A percentile compares a stretch with the other conserved stretches of the same genome.
These are phyloP conservation scores for Lasioglossum calceatum DNA, from an alignment of 2,888 invertebrate species.

Conservation along the genomic window DNA sequence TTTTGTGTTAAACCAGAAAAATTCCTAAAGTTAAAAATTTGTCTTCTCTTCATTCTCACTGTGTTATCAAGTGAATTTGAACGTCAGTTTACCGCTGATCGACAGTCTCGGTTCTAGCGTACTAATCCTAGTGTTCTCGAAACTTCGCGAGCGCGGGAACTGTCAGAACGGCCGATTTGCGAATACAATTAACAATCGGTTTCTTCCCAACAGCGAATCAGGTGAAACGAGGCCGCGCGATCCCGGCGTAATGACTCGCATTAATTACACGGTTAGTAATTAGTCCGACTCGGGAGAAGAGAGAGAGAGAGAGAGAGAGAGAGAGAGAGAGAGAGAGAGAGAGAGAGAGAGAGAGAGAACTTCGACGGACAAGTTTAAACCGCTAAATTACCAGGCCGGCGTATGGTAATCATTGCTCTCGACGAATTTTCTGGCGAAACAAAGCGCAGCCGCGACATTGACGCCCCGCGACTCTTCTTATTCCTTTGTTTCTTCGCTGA, in stretches of 20 bases:
- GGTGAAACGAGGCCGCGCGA: slow-evolving; percentile 40
- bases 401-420: slow-evolving; percentile 50
- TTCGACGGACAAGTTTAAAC: slow-evolving; percentile 35
- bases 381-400: slow-evolving; percentile 24
- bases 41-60: too few species aligned
- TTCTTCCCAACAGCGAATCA: slow-evolving; percentile 40
- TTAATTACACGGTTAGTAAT: slow-evolving; percentile 63
- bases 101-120: neutral
- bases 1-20: too few species aligned
- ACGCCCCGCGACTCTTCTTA: slow-evolving; percentile 9
- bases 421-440: slow-evolving; percentile 37
- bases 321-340: slow-evolving; percentile 7
- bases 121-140: neutral
- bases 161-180: slow-evolving; percentile 11
- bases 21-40: too few species aligned
- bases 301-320: neutral
- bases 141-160: slow-evolving; percentile 21
- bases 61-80: too few species aligned
- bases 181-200: slow-evolving; percentile 45
- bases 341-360: slow-evolving; percentile 5
- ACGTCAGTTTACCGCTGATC: neutral
- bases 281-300: slow-evolving; percentile 33
- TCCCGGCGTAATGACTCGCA: slow-evolving; percentile 31
- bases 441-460: slow-evolving; percentile 18
- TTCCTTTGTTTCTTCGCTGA: slow-evolving; percentile 44